A percentile compares a stretch with the other conserved stretches of the same genome.
Conservation (phyloP, 35 echinoderm and acorn worm species). For the Lytechinus pictus region DNA sequence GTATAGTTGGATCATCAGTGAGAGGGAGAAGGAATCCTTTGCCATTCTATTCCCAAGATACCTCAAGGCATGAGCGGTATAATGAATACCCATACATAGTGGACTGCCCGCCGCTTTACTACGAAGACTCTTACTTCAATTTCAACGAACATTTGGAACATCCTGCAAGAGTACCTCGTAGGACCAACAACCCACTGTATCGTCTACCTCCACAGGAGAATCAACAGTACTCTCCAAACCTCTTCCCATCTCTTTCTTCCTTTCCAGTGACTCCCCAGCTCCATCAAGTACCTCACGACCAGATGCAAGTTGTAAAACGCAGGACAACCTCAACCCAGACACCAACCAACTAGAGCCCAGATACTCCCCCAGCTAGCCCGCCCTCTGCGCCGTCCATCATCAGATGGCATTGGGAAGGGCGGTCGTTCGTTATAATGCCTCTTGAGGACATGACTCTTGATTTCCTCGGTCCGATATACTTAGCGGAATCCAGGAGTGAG, state of each 20-base stretch:
- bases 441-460: conserved; percentile 8
- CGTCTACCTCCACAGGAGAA: neutral
- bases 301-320: conserved; percentile 1
- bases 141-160: neutral
- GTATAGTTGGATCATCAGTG: neutral
- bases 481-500: conserved; percentile 25
- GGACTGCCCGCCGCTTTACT: neutral
- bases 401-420: conserved; percentile 16
- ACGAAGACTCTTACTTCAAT: neutral
- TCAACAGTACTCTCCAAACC: conserved; percentile 7
- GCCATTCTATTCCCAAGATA: neutral
- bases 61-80: neutral
- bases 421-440: neutral
- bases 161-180: neutral
- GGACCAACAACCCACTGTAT: neutral
- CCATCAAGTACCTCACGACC: neutral
- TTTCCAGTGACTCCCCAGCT: neutral
- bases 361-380: neutral
- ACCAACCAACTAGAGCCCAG: neutral
- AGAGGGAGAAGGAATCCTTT: neutral
- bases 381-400: conserved; percentile 38
- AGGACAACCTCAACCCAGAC: conserved; percentile 35
- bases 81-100: conserved; percentile 29
- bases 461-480: conserved; percentile 11
- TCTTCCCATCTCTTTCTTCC: conserved; percentile 35